These are phyloP conservation scores for Solea solea DNA, from an alignment of 2,113 vertebrate genomes.

Conservation along the genomic window DNA sequence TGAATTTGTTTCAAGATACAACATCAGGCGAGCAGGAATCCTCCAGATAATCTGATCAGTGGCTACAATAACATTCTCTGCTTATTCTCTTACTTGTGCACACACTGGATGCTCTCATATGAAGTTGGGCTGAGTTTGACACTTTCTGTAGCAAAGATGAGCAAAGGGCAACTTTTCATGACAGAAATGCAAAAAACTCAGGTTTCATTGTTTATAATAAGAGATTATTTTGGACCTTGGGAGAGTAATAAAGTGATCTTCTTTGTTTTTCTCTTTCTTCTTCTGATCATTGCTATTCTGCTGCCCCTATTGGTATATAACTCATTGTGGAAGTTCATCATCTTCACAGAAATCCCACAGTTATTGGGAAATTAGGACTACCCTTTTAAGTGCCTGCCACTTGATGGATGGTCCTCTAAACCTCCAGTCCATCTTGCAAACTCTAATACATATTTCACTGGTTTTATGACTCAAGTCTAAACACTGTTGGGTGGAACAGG, in stretches of 20 bases:
- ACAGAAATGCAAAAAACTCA: too few species aligned
- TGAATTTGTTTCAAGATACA: not conserved
- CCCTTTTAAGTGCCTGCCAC: not conserved
- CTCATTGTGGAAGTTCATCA: too few species aligned
- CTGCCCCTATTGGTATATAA: too few species aligned
- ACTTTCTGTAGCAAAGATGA: not conserved
- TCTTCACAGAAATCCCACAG: too few species aligned
- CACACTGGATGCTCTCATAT: not conserved
- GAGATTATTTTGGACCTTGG: too few species aligned
- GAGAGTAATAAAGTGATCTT: too few species aligned
- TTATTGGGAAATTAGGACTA: not conserved
- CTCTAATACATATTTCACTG: not conserved
- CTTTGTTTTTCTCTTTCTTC: too few species aligned
- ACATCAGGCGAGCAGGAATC: not conserved
- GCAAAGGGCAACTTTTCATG: too few species aligned
- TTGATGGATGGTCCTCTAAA: not conserved
- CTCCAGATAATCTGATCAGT: not conserved
- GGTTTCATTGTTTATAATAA: too few species aligned
- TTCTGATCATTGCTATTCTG: not conserved
- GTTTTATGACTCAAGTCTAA: not conserved
- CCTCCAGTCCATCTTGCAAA: not conserved
- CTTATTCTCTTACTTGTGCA: not conserved
- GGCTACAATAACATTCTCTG: not conserved
- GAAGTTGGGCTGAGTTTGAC: not conserved
- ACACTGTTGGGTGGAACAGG: not conserved